Conservation (phyloP, 2,888 invertebrate genomes). For the Rutpela maculata region DNA sequence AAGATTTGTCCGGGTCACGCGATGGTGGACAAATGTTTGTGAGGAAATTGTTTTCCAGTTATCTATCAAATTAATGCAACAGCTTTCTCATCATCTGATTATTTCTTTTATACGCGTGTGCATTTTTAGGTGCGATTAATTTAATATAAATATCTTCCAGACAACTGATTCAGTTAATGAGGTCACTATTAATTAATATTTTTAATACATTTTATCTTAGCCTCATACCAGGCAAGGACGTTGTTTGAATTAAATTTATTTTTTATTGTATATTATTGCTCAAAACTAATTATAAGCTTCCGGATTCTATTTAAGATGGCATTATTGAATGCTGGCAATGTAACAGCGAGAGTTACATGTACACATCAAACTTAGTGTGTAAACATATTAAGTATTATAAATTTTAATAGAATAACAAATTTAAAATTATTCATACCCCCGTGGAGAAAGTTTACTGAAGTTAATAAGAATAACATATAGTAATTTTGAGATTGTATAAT, state of each 20-base stretch:
- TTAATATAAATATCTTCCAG: background rate
- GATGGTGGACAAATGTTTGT: too few species aligned
- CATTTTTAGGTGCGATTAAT: too few species aligned
- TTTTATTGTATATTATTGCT: slow-evolving; percentile 15
- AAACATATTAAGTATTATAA: background rate
- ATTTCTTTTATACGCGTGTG: too few species aligned
- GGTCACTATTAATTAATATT: background rate
- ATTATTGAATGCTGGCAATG: background rate
- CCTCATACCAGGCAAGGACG: background rate
- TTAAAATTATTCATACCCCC: slow-evolving; percentile 7
- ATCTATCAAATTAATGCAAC: too few species aligned
- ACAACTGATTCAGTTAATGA: background rate
- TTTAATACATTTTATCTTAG: background rate
- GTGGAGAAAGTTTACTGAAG: background rate
- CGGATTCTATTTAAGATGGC: slow-evolving; percentile 3
- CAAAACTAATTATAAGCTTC: slow-evolving; percentile 15
- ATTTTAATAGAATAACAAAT: background rate
- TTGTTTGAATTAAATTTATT: background rate
- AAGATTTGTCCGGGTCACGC: too few species aligned
- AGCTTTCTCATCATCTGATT: too few species aligned
- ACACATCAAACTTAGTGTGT: background rate
- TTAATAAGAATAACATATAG: slow-evolving; percentile 1
- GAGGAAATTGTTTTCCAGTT: too few species aligned
- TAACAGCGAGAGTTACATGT: background rate
- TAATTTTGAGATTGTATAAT: background rate